These are phyloP conservation scores for Gopherus flavomarginatus DNA, from an alignment of 2,113 vertebrate species.

Conservation along the genomic window DNA sequence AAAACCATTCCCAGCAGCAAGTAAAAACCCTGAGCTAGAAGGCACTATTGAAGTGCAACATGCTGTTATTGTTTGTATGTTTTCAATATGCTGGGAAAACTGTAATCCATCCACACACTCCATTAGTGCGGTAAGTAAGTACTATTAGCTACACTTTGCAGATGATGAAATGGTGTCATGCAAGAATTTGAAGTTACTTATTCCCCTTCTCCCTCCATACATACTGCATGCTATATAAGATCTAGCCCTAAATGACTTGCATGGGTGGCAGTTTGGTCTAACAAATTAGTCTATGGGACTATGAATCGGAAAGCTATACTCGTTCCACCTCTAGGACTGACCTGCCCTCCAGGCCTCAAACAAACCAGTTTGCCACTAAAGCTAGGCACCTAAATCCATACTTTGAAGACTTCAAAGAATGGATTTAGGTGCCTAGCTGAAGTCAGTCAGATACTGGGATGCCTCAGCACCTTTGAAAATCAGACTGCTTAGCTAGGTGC, in stretches of 20 bases:
- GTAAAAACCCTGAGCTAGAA: not conserved
- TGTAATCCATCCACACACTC: not conserved
- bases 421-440: not conserved
- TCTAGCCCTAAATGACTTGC: not conserved
- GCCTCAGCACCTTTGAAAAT: not conserved
- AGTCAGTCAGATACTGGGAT: not conserved
- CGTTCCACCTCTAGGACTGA: not conserved
- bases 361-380: not conserved
- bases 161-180: not conserved
- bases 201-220: not conserved
- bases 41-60: not conserved
- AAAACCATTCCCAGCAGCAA: not conserved
- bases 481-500: not conserved
- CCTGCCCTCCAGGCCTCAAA: not conserved
- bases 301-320: not conserved
- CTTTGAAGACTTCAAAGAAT: no score
- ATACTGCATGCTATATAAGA: not conserved
- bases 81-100: fast-evolving
- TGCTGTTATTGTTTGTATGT: not conserved
- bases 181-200: not conserved
- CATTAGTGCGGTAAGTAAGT: not conserved
- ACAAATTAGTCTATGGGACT: not conserved
- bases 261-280: not conserved
- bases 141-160: not conserved
- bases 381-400: not conserved